Conservation (phyloP, 37 sponge, comb jelly and placozoan species). For the Beroe ovata region DNA sequence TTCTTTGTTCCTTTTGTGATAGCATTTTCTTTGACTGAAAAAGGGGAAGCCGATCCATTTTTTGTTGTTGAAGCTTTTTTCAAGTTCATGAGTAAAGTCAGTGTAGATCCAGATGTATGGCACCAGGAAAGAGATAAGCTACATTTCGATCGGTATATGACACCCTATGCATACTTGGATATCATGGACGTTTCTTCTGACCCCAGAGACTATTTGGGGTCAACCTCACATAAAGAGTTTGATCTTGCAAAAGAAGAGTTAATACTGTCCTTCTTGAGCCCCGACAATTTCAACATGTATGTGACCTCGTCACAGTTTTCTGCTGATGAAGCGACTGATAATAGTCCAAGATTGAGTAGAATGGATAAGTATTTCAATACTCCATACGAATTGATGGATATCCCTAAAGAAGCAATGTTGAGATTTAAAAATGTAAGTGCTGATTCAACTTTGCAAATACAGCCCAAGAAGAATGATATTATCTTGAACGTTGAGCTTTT, state of each 20-base stretch:
- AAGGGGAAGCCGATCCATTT: background rate
- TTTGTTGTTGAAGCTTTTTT: conserved; percentile 4
- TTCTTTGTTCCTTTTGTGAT: background rate
- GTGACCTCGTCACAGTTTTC: background rate
- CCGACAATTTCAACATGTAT: conserved; percentile 44
- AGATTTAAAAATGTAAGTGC: background rate
- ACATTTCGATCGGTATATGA: background rate
- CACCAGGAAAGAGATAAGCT: conserved; percentile 12
- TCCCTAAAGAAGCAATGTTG: background rate
- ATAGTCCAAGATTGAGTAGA: background rate
- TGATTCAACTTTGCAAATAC: background rate
- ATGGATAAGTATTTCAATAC: background rate
- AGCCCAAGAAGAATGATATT: background rate
- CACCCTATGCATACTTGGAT: background rate
- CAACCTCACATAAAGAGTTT: background rate
- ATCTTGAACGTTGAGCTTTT: conserved; percentile 12
- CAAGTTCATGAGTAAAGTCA: background rate
- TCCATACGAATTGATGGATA: background rate
- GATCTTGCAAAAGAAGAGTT: background rate
- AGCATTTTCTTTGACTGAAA: background rate
- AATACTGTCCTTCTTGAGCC: background rate
- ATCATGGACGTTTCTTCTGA: background rate
- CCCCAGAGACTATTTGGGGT: background rate
- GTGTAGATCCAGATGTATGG: background rate
- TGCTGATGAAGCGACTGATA: background rate